Evolutionary conservation across 1,140 invertebrate species (phyloP).

Genomic region (Dryas iulia): DNA sequence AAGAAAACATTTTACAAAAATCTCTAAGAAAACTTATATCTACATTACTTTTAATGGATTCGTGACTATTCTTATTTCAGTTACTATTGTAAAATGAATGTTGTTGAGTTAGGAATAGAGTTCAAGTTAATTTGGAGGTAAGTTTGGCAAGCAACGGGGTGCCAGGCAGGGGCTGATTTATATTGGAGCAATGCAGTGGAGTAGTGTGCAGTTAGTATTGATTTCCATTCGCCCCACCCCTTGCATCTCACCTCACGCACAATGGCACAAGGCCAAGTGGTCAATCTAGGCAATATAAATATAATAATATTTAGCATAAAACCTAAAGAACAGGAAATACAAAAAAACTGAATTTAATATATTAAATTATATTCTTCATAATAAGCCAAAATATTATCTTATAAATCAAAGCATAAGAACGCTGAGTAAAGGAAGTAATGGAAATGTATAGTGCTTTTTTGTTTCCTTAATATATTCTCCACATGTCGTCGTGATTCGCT

Average conservation of each 20-base stretch:
- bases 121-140: conserved; percentile 37
- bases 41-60: conserved; percentile 66
- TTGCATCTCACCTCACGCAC: conserved; percentile 72
- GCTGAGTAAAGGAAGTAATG: background rate
- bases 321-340: too few species aligned
- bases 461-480: background rate
- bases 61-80: conserved; percentile 53
- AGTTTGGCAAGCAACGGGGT: conserved; percentile 71
- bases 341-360: too few species aligned
- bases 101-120: conserved; percentile 26
- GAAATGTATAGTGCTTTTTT: background rate
- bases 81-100: background rate
- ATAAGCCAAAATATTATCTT: background rate
- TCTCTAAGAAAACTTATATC: conserved; percentile 55
- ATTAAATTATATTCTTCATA: too few species aligned
- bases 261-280: conserved; percentile 52
- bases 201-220: conserved; percentile 81
- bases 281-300: background rate
- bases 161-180: conserved; percentile 77
- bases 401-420: background rate
- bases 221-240: conserved; percentile 75
- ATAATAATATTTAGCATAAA: background rate
- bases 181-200: conserved; percentile 80
- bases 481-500: background rate
- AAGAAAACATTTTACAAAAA: conserved; percentile 41